Evolutionary conservation across 2,797 vertebrate species (phyloP).

Genomic region (Acanthurus leucopareius): DNA sequence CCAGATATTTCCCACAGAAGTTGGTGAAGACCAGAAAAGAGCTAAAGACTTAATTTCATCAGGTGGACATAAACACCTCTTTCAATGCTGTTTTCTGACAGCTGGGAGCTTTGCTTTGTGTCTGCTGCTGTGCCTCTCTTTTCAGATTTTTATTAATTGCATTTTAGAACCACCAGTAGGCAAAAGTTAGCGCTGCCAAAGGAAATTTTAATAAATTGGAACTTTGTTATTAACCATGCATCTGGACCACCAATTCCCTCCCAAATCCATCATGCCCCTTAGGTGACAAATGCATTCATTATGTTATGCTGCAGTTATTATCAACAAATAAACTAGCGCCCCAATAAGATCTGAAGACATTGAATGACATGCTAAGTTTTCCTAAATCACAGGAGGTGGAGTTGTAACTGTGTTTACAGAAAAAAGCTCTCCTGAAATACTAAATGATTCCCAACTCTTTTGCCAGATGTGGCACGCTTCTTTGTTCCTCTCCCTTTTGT

Average conservation of each 20-base stretch:
- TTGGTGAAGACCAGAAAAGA: neutral
- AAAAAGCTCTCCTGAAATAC: neutral
- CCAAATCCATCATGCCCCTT: neutral
- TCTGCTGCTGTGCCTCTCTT: neutral
- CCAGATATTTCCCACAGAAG: neutral
- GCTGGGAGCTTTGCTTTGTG: too few relatives aligned
- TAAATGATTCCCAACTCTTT: neutral
- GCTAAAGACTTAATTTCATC: neutral
- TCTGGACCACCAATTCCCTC: too few relatives aligned
- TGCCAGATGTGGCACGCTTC: conserved; percentile 4
- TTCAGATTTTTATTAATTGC: conserved; percentile 53
- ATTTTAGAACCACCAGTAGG: conserved; percentile 66
- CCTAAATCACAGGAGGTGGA: neutral
- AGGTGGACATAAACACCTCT: neutral
- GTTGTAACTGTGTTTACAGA: neutral
- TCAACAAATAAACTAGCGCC: neutral
- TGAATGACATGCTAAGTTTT: neutral
- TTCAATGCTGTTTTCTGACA: neutral
- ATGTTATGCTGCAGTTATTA: neutral
- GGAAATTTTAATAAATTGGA: too few relatives aligned
- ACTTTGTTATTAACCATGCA: too few relatives aligned
- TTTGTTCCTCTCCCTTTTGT: neutral
- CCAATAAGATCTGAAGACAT: neutral
- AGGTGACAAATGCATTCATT: neutral
- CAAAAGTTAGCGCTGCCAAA: conserved; percentile 5